These are phyloP conservation scores for Drosophila peninsularis DNA, from an alignment of 2,888 invertebrate species.

Conservation along the genomic window DNA sequence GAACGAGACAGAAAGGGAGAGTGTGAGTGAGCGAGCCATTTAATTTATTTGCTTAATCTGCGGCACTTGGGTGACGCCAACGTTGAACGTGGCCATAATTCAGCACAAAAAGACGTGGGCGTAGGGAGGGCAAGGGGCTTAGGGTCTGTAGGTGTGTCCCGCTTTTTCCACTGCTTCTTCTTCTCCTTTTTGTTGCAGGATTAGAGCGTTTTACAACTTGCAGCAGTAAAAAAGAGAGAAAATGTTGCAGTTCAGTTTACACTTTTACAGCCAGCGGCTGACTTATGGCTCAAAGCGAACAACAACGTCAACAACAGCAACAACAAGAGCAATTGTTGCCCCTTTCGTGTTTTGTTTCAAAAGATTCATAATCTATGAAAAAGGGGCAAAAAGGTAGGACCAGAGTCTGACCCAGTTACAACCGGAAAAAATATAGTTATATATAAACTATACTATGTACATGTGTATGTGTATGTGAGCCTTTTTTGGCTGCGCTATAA, in stretches of 20 bases:
- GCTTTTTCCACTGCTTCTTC: neutral
- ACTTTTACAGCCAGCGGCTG: slow-evolving; percentile 29
- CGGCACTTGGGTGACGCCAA: slow-evolving; percentile 67
- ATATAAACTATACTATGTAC: neutral
- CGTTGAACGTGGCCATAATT: slow-evolving; percentile 62
- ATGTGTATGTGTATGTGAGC: neutral
- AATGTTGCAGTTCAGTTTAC: slow-evolving; percentile 18
- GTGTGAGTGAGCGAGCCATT: slow-evolving; percentile 38
- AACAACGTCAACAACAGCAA: slow-evolving; percentile 2
- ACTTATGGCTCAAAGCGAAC: slow-evolving; percentile 33
- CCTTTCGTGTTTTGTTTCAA: slow-evolving; percentile 47
- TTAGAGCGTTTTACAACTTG: slow-evolving; percentile 31
- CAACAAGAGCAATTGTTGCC: slow-evolving; percentile 15
- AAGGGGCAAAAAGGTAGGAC: slow-evolving; percentile 41
- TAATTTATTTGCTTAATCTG: slow-evolving; percentile 79
- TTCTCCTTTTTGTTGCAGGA: slow-evolving; percentile 8
- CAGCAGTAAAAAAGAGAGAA: slow-evolving; percentile 7
- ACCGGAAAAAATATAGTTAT: slow-evolving; percentile 12
- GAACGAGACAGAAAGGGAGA: neutral
- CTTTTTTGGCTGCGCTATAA: slow-evolving; percentile 9
- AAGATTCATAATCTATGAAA: slow-evolving; percentile 62
- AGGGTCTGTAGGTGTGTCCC: neutral
- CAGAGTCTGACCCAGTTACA: slow-evolving; percentile 51
- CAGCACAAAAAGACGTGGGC: slow-evolving; percentile 41
- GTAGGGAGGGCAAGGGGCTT: neutral